Evolutionary conservation across 2,113 vertebrate species (phyloP).

Genomic region (Lepisosteus oculatus): DNA sequence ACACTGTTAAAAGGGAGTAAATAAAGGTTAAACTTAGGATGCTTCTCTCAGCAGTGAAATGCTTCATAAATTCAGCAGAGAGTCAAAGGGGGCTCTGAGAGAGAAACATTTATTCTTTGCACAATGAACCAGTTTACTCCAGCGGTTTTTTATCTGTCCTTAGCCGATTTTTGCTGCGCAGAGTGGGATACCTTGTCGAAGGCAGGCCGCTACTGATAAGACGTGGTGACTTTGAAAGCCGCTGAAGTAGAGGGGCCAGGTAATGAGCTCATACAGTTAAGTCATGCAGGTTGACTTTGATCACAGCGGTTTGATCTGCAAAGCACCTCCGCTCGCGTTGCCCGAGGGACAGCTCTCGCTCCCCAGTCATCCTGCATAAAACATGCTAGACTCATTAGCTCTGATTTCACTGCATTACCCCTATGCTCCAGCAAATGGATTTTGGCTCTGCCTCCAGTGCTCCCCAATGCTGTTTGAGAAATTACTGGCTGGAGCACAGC

Average conservation of each 20-base stretch:
- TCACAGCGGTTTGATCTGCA: background rate
- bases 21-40: no score
- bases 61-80: no score
- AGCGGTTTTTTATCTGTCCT: background rate
- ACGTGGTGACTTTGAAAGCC: background rate
- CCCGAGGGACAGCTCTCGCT: background rate
- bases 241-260: background rate
- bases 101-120: no score
- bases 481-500: no score
- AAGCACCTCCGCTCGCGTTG: background rate
- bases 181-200: background rate
- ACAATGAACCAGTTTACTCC: background rate
- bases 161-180: background rate
- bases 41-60: no score
- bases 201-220: background rate
- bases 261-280: constrained; percentile 5
- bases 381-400: background rate
- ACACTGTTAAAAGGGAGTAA: no score
- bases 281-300: constrained; percentile 11
- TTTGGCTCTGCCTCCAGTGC: background rate
- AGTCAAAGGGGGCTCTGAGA: no score
- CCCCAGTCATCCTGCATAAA: background rate
- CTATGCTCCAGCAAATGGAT: background rate
- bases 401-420: background rate
- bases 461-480: background rate